Evolutionary conservation across 1,140 invertebrate genomes (phyloP), one percentile per base, ranked within the genome.

Genomic region (Manduca sexta): DNA sequence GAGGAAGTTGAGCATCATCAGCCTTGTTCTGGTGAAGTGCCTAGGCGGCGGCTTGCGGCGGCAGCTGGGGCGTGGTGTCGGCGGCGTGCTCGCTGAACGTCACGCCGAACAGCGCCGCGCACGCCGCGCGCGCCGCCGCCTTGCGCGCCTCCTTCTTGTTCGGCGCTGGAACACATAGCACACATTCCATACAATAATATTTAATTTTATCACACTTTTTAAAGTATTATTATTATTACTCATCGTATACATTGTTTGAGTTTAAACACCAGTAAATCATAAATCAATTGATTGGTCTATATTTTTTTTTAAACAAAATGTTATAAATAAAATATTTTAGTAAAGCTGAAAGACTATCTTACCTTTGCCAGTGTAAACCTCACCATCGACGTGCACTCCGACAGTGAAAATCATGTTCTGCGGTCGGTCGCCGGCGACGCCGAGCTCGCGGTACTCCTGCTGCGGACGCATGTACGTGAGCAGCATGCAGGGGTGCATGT

Each of bases 401-500:
- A 89, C 69, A 21, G 82, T 83, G 66, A 88, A 88, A 18, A 80
- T n/a, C 41, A 84, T 88, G 70, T 91, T 90, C 39, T 73, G 79
- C 44, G 91, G 90, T 45, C 88, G 88, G 59, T 89, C 88, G 15
- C 91, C 91, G 38, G 86, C 73, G 18, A 83, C 77, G 30, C 84
- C 86, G 11, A 90, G 69, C 74, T 92, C 90, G 33, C 80, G 73
- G 68, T 93, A 93, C 41, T 88, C 88, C 18, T 90, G 74, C 7
- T 89, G 88, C 11, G 91, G 91, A 60, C 89, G 88, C 90, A 93
- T 91, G 86, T 92, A 89, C 60, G 91, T 90, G 3, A 93, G 79
- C 53, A 93, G 80, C 85, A 92, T 92, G 52, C 92, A 91, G 14
- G 92, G 92, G 81, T 93, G 91, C 80, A 92, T 89, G 13, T 72